Evolutionary conservation across 1,140 invertebrate species (phyloP).

Genomic region (Psix sp.): DNA sequence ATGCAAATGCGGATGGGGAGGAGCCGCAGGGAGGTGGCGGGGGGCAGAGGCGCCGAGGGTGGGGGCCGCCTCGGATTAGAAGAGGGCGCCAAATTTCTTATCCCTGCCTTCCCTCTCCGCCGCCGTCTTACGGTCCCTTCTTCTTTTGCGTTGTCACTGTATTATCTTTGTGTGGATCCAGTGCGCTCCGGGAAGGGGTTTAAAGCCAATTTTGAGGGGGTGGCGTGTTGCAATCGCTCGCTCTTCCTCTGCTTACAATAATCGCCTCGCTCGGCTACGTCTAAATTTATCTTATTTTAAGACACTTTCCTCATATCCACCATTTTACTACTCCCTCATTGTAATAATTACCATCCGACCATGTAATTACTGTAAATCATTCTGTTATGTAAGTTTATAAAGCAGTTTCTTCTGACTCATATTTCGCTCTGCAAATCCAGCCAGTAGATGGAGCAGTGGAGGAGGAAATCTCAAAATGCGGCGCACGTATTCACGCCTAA

Average conservation of each 20-base stretch:
- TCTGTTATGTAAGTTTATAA: too few species aligned
- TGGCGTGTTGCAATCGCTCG: not conserved
- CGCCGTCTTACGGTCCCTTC: not conserved
- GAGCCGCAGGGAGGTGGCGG: not conserved
- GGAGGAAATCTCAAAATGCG: not conserved
- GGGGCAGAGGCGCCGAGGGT: conserved; percentile 43
- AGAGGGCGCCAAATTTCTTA: conserved; percentile 21
- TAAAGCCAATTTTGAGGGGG: conserved; percentile 1
- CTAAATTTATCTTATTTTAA: not conserved
- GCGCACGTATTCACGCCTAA: conserved; percentile 4
- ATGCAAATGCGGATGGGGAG: conserved; percentile 66
- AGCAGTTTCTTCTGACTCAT: too few species aligned
- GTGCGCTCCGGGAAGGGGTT: conserved; percentile 1
- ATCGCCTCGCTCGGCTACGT: not conserved
- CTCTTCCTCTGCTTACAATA: too few species aligned
- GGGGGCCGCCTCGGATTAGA: conserved; percentile 35
- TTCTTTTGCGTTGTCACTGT: conserved; percentile 1
- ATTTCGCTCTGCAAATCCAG: too few species aligned
- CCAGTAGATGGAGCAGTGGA: too few species aligned
- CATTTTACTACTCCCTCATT: too few species aligned
- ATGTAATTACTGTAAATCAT: too few species aligned
- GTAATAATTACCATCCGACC: too few species aligned
- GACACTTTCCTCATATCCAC: too few species aligned
- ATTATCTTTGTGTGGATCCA: not conserved
- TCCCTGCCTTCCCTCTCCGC: conserved; percentile 10